Percentiles rank a stretch among this genome's conserved stretches.
Conservation (phyloP, 2,113 vertebrate genomes). For the Cygnus buccinator region DNA sequence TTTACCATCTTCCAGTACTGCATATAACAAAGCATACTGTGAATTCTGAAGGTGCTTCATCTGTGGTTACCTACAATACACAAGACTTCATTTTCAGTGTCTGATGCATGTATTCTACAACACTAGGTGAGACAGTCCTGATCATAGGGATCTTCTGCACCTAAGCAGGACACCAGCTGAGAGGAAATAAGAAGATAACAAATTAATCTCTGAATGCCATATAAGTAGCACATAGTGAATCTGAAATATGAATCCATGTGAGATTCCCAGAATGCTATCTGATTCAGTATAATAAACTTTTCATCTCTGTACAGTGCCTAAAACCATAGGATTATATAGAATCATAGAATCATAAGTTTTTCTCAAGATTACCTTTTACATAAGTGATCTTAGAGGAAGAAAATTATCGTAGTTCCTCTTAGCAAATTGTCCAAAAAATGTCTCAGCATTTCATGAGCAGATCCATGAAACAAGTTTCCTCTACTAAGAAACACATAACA, state of each 20-base stretch:
- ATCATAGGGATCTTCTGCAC: not conserved
- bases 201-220: not conserved
- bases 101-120: not conserved
- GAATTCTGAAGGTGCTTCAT: not conserved
- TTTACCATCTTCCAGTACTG: not conserved
- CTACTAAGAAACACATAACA: not conserved
- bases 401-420: not conserved
- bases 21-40: not conserved
- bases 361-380: not conserved
- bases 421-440: not conserved
- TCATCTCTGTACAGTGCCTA: not conserved
- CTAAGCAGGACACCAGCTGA: not conserved
- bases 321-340: not conserved
- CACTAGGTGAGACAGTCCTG: not conserved
- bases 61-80: not conserved
- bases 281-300: not conserved
- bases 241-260: fast-evolving
- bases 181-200: not conserved
- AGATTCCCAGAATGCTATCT: not conserved
- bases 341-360: not conserved
- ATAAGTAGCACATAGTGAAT: not conserved
- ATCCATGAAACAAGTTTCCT: not conserved
- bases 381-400: not conserved
- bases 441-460: not conserved
- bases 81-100: not conserved